Evolutionary conservation across 2,888 invertebrate species (phyloP), one percentile per base, ranked within the genome.

Genomic region (Cotesia congregata): DNA sequence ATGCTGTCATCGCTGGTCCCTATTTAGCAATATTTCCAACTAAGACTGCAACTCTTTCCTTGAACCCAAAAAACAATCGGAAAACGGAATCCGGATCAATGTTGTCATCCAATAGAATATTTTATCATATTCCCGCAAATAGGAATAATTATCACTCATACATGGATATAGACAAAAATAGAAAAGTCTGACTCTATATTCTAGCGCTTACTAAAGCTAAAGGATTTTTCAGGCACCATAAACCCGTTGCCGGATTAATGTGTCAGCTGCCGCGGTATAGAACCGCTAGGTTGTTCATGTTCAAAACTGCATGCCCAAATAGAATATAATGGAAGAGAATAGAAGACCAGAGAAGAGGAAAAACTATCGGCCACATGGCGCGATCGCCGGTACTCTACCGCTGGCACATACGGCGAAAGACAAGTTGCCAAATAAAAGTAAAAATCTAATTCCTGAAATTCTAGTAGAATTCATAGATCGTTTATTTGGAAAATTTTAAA

Each of bases 1-100:
- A 72, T 67, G 61, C 72, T 79, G 79, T 82, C 79, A 77, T 77
- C 73, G 38, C 30, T 72, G 38, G 61, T 69, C 60, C 76, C 72
- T 77, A 77, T 73, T 75, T 62, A 6, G 67, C 17, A n/a, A 20
- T 64, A 30, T 30, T 30, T 30, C 30, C 30, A 30, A 30, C 17
- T 7, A 30, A 30, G 30, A 30, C 30, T 30, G 3, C 30, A 30
- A 39, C 60, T 69, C 41, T 69, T 75, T 69, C 64, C 30, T n/a
- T 39, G 64, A 69, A 68, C 41, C 69, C 5, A 17, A 41, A 67
- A 67, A 69, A 69, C 39, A 41, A 30, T 20, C 77, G 1, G 7
- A 65, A 12, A 12, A 50, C 50, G 7, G 50, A 12, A 17, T 68
- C 12, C 15, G 9, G 41, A 68, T 68, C 68, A 68, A 41, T 20